A percentile compares a stretch with the other conserved stretches of the same genome.
Conservation (phyloP, 2,113 vertebrate species). For the Dinomys branickii region DNA sequence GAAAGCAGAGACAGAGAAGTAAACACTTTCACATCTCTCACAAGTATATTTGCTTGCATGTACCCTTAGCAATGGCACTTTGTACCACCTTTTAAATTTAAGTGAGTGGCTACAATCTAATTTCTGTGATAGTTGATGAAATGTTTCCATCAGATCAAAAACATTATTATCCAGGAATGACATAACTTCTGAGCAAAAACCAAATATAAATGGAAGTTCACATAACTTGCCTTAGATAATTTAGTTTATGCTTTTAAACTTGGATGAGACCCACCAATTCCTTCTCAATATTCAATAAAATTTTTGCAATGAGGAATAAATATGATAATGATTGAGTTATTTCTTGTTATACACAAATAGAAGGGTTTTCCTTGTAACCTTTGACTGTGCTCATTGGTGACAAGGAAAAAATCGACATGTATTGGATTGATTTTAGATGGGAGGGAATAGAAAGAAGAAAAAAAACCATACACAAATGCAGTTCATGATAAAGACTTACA, state of each 20-base stretch:
- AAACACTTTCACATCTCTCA: neutral
- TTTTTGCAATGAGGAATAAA: conserved; percentile 51
- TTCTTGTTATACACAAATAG: conserved; percentile 30
- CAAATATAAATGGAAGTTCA: conserved; percentile 42
- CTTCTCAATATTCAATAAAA: conserved; percentile 51
- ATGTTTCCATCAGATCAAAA: conserved; percentile 43
- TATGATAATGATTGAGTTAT: neutral
- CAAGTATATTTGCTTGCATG: neutral
- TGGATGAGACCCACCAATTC: neutral
- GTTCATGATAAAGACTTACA: conserved; percentile 74
- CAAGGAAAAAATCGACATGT: conserved; percentile 80
- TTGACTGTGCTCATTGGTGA: conserved; percentile 81
- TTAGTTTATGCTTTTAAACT: conserved; percentile 55
- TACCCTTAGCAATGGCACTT: conserved; percentile 1
- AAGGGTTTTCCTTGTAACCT: conserved; percentile 60
- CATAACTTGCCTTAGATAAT: conserved; percentile 3
- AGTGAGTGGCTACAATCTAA: conserved; percentile 7
- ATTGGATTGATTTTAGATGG: conserved; percentile 67
- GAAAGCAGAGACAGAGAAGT: neutral
- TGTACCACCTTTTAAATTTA: conserved; percentile 23
- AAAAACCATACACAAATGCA: conserved; percentile 67
- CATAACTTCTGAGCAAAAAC: conserved; percentile 21
- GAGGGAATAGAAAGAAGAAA: conserved; percentile 44
- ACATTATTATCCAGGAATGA: conserved; percentile 39
- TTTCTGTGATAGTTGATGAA: conserved; percentile 42